phyloP scores from a whole-genome alignment of 2,113 vertebrate genomes.

The Campylorhamphus procurvoides region DNA sequence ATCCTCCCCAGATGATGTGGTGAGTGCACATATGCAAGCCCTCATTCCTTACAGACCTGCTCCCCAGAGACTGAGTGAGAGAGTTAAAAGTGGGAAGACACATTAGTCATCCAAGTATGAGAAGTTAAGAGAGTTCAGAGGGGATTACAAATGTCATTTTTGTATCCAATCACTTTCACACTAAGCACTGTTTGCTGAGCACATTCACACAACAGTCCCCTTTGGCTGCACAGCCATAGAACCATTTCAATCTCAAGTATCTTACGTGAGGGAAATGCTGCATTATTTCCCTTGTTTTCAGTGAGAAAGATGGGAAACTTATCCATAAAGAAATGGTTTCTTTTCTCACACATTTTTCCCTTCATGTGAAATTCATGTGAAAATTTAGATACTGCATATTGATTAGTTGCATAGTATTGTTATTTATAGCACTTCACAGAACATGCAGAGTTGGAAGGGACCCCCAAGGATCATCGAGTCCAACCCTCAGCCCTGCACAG shows the following conservation, averaged over 20 bases:
- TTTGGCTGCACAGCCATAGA: neutral
- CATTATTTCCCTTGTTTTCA: neutral
- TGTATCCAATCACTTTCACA: neutral
- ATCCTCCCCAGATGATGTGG: neutral
- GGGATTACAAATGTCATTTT: slow-evolving; percentile 8
- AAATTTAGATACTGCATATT: neutral
- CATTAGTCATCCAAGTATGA: neutral
- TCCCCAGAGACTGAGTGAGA: neutral
- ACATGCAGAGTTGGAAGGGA: neutral
- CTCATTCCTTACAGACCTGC: neutral
- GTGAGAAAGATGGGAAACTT: neutral
- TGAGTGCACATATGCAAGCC: neutral
- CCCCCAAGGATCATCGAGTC: neutral
- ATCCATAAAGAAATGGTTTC: neutral
- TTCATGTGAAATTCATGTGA: fast-evolving
- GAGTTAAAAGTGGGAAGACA: neutral
- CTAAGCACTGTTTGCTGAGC: neutral
- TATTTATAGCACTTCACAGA: neutral
- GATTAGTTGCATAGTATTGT: neutral
- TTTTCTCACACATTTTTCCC: neutral
- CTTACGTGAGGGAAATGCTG: neutral
- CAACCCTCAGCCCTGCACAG: neutral
- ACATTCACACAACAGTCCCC: neutral
- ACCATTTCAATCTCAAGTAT: neutral
- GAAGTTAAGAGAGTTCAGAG: neutral